Base-by-base conservation (phyloP, 2,888 invertebrate species). In the Eupithecia tripunctaria region DNA sequence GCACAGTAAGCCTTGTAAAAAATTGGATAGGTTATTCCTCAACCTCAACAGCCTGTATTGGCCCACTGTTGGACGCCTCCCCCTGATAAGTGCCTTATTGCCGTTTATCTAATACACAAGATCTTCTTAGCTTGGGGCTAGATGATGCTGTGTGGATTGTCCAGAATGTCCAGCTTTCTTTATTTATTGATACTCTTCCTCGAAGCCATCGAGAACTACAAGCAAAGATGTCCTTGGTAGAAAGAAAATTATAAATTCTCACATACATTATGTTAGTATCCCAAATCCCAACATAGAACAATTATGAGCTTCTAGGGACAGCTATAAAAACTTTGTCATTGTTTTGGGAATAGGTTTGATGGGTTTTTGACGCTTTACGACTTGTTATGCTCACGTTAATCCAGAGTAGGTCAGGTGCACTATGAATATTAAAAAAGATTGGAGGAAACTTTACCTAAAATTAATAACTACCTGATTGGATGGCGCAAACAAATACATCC, bases 331-430 rank as follows among this genome's bases (percentile, higher is more conserved):
- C 78, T 81, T 78, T 80, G 77, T 76, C 72, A 74, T 78, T 75
- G 79, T 75, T 78, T 59, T 68, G 80, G 79, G 81, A 79, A 73
- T 68, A 68, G 72, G 56, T 73, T 79, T 77, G 76, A 76, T 75
- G 80, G 71, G 76, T 74, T 70, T 66, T 68, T 64, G 76, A 32
- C 76, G 73, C 77, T 76, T 78, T 70, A 78, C 73, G 76, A 73
- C 77, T 76, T 73, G 75, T 74, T 74, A 60, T 75, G 64, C 68
- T 67, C 68, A 63, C 68, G 73, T 72, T 69, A 72, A 67, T 67
- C 25, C 14, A 56, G 51, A 51, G 21, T 56, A 70, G 74, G 76
- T 76, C 70, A 75, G 36, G 43, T 76, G 68, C 67, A 32, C 32
- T 63, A 63, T 63, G 36, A 63, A 63, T 63, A 63, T 60, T 60